These are phyloP conservation scores for Microcebus jonahi DNA, from an alignment of 2,113 vertebrate species.

Conservation along the genomic window DNA sequence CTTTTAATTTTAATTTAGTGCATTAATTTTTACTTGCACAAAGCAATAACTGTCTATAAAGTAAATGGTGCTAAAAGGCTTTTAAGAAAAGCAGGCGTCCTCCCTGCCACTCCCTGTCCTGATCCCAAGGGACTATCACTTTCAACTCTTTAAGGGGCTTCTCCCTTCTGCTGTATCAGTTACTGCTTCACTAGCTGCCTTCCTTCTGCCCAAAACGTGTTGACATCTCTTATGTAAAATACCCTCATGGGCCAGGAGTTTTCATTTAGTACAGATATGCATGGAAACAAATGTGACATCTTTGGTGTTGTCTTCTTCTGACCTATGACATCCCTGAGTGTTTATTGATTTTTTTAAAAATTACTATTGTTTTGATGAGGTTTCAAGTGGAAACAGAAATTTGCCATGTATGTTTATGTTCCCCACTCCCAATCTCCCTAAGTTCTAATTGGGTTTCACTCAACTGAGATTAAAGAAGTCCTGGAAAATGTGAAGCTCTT, in stretches of 20 bases:
- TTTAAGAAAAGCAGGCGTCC: neutral
- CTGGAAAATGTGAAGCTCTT: neutral
- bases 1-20: slow-evolving; percentile 41
- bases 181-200: neutral
- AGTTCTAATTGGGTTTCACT: neutral
- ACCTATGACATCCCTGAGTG: neutral
- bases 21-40: slow-evolving; percentile 16
- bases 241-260: neutral
- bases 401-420: neutral
- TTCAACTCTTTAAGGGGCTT: neutral
- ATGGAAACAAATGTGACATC: neutral
- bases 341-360: neutral
- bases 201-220: neutral
- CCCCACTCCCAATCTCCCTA: neutral
- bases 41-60: neutral
- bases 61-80: neutral
- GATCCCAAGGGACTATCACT: neutral
- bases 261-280: slow-evolving; percentile 3
- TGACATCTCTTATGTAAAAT: neutral
- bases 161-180: neutral
- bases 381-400: slow-evolving; percentile 23
- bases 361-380: neutral
- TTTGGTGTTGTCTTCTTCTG: neutral
- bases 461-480: neutral
- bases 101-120: neutral